phyloP scores from a whole-genome alignment of 2,888 invertebrate species.

The Pimpla rufipes region DNA sequence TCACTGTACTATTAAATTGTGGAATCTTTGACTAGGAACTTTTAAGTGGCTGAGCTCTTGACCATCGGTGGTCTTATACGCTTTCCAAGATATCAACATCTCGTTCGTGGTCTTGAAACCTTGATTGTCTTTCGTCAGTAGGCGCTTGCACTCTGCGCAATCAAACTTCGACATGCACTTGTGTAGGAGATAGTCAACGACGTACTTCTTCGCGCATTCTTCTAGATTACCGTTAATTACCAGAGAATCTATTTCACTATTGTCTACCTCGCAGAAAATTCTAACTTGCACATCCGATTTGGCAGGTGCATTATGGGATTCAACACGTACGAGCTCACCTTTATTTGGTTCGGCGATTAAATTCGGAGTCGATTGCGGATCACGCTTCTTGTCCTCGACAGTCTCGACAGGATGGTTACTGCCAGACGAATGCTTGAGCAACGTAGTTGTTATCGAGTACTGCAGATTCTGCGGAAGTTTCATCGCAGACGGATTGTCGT shows the following conservation, averaged over 20 bases:
- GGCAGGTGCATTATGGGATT: no score
- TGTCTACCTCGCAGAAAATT: no score
- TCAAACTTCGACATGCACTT: neutral
- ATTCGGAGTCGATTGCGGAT: neutral
- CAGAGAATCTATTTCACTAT: no score
- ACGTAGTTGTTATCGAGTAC: no score
- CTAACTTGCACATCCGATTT: no score
- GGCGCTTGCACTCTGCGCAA: neutral
- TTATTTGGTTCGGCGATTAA: neutral
- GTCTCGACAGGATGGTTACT: neutral
- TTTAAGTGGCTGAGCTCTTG: neutral
- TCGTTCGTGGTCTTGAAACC: neutral
- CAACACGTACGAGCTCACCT: neutral
- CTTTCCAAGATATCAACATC: neutral
- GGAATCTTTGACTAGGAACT: no score
- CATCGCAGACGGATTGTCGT: slow-evolving; percentile 65
- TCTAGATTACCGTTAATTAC: no score
- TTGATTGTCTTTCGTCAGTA: neutral
- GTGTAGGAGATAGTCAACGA: neutral
- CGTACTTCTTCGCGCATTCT: no score
- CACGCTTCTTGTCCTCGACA: neutral
- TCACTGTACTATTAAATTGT: no score
- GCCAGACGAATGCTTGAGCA: no score
- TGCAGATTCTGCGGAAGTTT: slow-evolving; percentile 69
- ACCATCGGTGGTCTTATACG: neutral